Percentiles rank a stretch among this genome's conserved stretches.
phyloP scores from a whole-genome alignment of 1,140 invertebrate species.

The Drosophila paulistorum region DNA sequence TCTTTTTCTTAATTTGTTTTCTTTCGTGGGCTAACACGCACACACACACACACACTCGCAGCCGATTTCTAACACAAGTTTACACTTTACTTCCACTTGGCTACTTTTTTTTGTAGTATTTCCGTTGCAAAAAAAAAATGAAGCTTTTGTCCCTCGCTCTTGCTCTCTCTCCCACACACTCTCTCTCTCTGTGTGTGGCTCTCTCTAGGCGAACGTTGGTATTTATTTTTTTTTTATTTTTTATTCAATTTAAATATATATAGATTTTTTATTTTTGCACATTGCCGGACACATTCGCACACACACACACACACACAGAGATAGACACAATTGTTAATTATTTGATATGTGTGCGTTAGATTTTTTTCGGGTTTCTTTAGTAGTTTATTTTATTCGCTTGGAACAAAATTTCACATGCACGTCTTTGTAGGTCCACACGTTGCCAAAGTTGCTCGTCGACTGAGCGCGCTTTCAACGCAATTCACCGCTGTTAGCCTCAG shows the following conservation, averaged over 20 bases:
- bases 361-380: slow-evolving; percentile 27
- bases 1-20: slow-evolving; percentile 58
- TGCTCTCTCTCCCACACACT: not conserved
- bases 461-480: slow-evolving; percentile 48
- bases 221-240: slow-evolving; percentile 54
- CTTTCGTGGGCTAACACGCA: slow-evolving; percentile 17
- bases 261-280: slow-evolving; percentile 81
- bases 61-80: slow-evolving; percentile 34
- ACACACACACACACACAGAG: slow-evolving; percentile 42
- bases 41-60: slow-evolving; percentile 36
- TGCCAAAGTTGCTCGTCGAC: slow-evolving; percentile 69
- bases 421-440: slow-evolving; percentile 46
- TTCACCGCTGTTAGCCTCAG: slow-evolving; percentile 36
- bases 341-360: slow-evolving; percentile 1
- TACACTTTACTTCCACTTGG: slow-evolving; percentile 41
- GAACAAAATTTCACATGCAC: slow-evolving; percentile 45
- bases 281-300: slow-evolving; percentile 61
- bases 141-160: slow-evolving; percentile 40
- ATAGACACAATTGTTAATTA: slow-evolving; percentile 28
- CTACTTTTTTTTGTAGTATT: slow-evolving; percentile 54
- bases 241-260: slow-evolving; percentile 79
- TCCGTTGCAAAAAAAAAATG: slow-evolving; percentile 52
- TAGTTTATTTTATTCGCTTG: slow-evolving; percentile 20
- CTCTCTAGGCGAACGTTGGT: slow-evolving; percentile 14
- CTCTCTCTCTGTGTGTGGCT: not conserved